Percentiles rank a stretch among this genome's conserved stretches.
Conservation (phyloP, 2,888 invertebrate genomes). For the Plusia festucae region DNA sequence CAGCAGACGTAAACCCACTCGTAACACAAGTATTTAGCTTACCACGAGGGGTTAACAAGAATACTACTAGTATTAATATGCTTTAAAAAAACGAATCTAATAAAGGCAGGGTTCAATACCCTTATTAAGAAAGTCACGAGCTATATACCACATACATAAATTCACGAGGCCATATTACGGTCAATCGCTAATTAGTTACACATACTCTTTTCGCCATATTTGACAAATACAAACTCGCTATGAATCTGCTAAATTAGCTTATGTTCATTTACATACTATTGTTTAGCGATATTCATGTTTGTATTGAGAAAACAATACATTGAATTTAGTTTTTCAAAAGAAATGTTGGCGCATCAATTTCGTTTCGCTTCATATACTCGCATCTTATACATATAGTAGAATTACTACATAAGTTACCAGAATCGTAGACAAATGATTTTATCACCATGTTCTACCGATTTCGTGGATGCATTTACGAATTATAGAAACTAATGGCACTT, state of each 20-base stretch:
- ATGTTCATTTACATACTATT: constrained; percentile 5
- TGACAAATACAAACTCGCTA: background rate
- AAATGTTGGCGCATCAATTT: too few relatives aligned
- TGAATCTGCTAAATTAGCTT: constrained; percentile 21
- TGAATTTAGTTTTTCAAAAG: background rate
- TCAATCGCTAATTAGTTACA: constrained; percentile 17
- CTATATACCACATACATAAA: constrained; percentile 13
- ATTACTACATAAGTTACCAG: too few relatives aligned
- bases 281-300: background rate
- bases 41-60: too few relatives aligned
- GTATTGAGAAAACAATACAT: background rate
- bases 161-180: background rate
- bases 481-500: too few relatives aligned
- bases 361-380: too few relatives aligned
- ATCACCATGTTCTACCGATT: too few relatives aligned
- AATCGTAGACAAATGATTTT: too few relatives aligned
- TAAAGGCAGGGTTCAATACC: background rate
- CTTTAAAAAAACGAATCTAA: background rate
- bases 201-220: constrained; percentile 15
- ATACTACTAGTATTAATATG: too few relatives aligned
- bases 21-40: too few relatives aligned
- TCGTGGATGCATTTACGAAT: too few relatives aligned
- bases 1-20: too few relatives aligned
- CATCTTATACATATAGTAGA: too few relatives aligned
- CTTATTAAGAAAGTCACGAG: background rate